Base-by-base conservation (phyloP, 2,888 invertebrate species). In the Drepana falcataria region DNA sequence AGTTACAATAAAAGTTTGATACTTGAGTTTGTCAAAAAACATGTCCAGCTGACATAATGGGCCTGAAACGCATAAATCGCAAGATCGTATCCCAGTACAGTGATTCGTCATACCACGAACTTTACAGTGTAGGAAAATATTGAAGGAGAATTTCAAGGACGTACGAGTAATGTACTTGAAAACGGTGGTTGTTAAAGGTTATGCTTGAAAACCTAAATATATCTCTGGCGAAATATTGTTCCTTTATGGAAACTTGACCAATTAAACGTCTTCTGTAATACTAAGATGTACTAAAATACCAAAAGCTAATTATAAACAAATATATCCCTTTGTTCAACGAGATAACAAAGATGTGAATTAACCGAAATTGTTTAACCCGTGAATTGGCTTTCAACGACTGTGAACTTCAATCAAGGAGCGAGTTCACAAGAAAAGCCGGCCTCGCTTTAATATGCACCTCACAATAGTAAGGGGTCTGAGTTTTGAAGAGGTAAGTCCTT, bases 381-480 rank as follows among this genome's bases (percentile, higher is more conserved):
- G 74, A 81, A 85, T 82, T 80, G 75, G 76, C 75, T 75, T 77
- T 73, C 73, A 73, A 75, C 73, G 67, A 73, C 63, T 67, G 69
- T 66, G 77, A 83, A 83, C 79, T 82, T 85, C 83, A 85, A 87
- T 86, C 83, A 83, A 79, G 78, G 69, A 77, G 72, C 69, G 75
- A 77, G 77, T 80, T 79, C 71, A 75, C 76, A 83, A 84, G 84
- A 79, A 83, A 79, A 73, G 73, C 81, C 69, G 69, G 73, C 64
- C 71, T 69, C 79, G 76, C 75, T 85, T 87, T 85, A 87, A 87
- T 87, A 89, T 87, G 87, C 87, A 85, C 81, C 83, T 81, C 80
- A 85, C 88, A 87, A 87, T 87, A 77, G 83, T 75, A 68, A 81
- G 77, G 51, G 83, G 83, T 78, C 79, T 69, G 80, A 86, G 85